Percentiles rank a stretch among this genome's conserved stretches.
phyloP scores from a whole-genome alignment of 1,140 invertebrate genomes.

The Zaprionus lachaisei region DNA sequence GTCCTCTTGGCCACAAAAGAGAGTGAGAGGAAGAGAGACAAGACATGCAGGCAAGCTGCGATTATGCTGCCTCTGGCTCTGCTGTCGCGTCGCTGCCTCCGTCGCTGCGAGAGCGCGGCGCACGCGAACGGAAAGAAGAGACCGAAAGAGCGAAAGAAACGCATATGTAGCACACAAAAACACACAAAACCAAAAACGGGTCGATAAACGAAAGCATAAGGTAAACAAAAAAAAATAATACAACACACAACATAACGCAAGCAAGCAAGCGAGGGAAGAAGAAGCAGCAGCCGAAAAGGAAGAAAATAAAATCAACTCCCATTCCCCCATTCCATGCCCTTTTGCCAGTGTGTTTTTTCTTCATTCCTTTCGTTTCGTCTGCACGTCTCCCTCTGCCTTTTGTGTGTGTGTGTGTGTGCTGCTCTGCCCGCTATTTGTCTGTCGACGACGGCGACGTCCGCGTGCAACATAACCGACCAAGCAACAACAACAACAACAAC shows the following conservation, averaged over 20 bases:
- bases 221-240: conserved; percentile 76
- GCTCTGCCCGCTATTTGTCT: conserved; percentile 34
- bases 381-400: conserved; percentile 31
- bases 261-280: neutral
- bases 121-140: conserved; percentile 31
- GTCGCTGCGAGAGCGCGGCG: conserved; percentile 31
- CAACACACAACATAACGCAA: conserved; percentile 41
- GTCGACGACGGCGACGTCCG: conserved; percentile 49
- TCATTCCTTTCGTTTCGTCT: conserved; percentile 7
- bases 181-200: conserved; percentile 70
- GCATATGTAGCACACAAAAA: conserved; percentile 68
- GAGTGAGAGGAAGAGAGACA: neutral
- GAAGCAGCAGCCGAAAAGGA: conserved; percentile 47
- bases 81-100: conserved; percentile 5
- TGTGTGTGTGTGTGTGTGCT: neutral
- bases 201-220: conserved; percentile 83
- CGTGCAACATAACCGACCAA: conserved; percentile 67
- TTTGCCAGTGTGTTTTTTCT: conserved; percentile 42
- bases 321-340: conserved; percentile 58
- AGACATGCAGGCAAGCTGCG: conserved; percentile 32
- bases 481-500: conserved; percentile 47
- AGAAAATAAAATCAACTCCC: conserved; percentile 55
- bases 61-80: conserved; percentile 30
- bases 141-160: conserved; percentile 40
- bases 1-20: conserved; percentile 5